Percentiles rank a stretch among this genome's conserved stretches.
Conservation (phyloP, 2,113 vertebrate species). For the Steatornis caripensis region DNA sequence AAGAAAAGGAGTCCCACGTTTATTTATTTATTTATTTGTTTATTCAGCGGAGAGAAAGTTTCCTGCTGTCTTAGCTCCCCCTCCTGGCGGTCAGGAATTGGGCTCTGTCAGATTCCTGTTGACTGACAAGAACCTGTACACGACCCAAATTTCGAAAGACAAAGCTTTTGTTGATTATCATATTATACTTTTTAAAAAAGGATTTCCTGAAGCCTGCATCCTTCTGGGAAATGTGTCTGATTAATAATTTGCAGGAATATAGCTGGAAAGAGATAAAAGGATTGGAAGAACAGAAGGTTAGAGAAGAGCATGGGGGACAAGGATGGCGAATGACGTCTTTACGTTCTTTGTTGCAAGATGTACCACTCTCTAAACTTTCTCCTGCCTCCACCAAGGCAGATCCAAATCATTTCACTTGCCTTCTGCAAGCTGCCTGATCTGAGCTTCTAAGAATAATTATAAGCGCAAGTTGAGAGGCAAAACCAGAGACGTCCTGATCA, state of each 20-base stretch:
- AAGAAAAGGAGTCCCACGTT: not conserved
- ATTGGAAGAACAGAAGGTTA: not conserved
- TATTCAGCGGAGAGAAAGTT: not conserved
- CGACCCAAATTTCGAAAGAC: not conserved
- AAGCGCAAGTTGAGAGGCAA: not conserved
- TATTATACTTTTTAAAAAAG: not conserved
- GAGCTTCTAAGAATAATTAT: not conserved
- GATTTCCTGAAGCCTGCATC: not conserved
- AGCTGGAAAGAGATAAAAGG: not conserved
- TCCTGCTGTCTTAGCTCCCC: conserved; percentile 10
- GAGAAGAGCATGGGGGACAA: not conserved
- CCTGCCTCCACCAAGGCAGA: not conserved
- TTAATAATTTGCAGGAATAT: not conserved
- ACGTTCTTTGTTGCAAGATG: not conserved
- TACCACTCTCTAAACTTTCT: not conserved
- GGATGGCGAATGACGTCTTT: not conserved
- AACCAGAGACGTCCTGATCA: not conserved
- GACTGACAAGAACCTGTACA: not conserved
- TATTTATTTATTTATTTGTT: not conserved
- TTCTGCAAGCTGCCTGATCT: not conserved
- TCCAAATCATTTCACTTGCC: not conserved
- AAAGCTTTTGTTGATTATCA: not conserved
- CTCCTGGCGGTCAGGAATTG: conserved; percentile 3
- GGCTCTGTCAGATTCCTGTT: not conserved
- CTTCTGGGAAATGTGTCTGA: not conserved